Percentiles rank a stretch among this genome's conserved stretches.
Evolutionary conservation across 2,113 vertebrate species (phyloP).

Genomic region (Neogale vison): DNA sequence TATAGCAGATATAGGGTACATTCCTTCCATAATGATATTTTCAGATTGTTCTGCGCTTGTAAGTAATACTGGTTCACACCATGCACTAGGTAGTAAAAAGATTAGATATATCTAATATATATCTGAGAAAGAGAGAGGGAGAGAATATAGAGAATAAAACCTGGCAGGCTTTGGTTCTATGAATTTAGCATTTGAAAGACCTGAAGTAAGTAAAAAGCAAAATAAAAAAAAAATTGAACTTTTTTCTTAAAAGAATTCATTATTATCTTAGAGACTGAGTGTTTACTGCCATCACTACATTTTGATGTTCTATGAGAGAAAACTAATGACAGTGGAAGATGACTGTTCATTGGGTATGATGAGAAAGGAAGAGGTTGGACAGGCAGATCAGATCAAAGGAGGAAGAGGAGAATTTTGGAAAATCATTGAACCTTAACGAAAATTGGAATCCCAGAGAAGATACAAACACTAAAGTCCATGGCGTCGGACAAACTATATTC

Average conservation of each 20-base stretch:
- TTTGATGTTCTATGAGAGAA: not conserved
- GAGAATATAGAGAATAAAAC: not conserved
- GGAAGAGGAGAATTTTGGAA: not conserved
- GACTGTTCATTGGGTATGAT: not conserved
- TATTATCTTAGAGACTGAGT: not conserved
- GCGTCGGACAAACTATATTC: not conserved
- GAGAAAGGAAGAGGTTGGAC: not conserved
- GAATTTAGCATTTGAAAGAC: not conserved
- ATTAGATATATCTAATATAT: not conserved
- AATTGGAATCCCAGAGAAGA: not conserved
- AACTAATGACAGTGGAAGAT: not conserved
- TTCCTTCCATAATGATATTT: constrained; percentile 54
- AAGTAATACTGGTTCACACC: constrained; percentile 48
- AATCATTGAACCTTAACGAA: not conserved
- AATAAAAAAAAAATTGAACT: not conserved
- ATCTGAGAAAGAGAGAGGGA: not conserved
- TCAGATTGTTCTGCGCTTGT: constrained; percentile 40
- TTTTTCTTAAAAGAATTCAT: not conserved
- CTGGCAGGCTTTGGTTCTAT: not conserved
- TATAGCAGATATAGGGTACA: not conserved
- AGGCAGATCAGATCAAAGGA: not conserved
- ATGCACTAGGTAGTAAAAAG: not conserved
- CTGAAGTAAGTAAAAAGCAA: constrained; percentile 7
- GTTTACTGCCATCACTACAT: not conserved
- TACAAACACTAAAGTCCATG: not conserved